Conservation (phyloP, 1,140 invertebrate species). For the Metopolophium dirhodum region DNA sequence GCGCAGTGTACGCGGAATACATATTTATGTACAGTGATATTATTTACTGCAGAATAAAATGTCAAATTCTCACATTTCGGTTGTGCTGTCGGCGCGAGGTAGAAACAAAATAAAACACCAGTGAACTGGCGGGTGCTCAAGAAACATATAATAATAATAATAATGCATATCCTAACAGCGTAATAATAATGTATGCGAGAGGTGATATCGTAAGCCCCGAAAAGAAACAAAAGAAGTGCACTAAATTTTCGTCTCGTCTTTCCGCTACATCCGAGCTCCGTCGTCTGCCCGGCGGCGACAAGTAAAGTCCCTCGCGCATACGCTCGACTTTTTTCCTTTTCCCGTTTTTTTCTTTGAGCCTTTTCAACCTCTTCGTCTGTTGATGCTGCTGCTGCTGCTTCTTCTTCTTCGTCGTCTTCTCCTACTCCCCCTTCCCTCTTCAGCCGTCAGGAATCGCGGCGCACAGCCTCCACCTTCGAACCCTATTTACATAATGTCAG, state of each 20-base stretch:
- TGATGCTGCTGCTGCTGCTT: not conserved
- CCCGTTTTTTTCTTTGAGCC: not conserved
- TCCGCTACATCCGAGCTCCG: not conserved
- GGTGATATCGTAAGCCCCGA: not conserved
- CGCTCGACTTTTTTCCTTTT: not conserved
- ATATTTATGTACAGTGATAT: conserved; percentile 12
- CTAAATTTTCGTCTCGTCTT: conserved; percentile 11
- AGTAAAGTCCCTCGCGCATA: not conserved
- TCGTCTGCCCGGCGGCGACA: not conserved
- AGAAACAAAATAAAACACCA: not conserved
- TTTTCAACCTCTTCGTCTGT: not conserved
- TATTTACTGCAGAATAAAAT: conserved; percentile 13
- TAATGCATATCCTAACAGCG: not conserved
- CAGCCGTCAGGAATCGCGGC: not conserved
- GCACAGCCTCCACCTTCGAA: not conserved
- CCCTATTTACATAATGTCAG: conserved; percentile 28
- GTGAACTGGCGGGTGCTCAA: not conserved
- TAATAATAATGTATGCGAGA: conserved; percentile 6
- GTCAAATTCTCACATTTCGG: conserved; percentile 9
- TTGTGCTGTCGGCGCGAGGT: not conserved
- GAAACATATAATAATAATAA: not conserved
- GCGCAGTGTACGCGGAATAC: not conserved
- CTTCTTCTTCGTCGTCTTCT: not conserved
- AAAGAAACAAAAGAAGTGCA: conserved; percentile 15
- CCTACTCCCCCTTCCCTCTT: not conserved